Percentiles rank a stretch among this genome's conserved stretches.
Conservation (phyloP, 2,888 invertebrate species). For the Amblyjoppa fuscipennis region DNA sequence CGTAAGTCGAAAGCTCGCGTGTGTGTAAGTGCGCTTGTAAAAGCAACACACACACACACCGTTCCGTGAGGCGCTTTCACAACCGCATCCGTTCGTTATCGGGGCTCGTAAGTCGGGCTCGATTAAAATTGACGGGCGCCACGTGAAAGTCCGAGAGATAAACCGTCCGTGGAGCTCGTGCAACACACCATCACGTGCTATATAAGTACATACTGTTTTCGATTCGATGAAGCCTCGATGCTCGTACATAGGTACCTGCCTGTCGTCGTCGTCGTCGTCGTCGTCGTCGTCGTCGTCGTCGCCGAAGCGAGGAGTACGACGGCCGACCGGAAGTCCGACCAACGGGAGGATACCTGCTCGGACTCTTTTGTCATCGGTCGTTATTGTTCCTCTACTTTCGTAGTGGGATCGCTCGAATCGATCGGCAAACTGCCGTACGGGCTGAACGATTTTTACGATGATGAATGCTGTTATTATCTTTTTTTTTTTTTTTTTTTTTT, state of each 20-base stretch:
- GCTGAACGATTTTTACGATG: not conserved
- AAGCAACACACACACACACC: conserved; percentile 21
- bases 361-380: not conserved
- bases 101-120: conserved; percentile 64
- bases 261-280: not conserved
- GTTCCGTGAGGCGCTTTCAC: conserved; percentile 62
- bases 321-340: conserved; percentile 35
- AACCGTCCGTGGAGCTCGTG: conserved; percentile 51
- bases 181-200: conserved; percentile 29
- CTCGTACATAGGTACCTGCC: conserved; percentile 7
- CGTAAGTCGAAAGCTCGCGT: conserved; percentile 6
- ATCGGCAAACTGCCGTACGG: not conserved
- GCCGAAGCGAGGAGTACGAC: not conserved
- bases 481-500: not conserved
- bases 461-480: not conserved
- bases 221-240: conserved; percentile 13
- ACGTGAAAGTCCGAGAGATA: conserved; percentile 67
- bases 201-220: conserved; percentile 24
- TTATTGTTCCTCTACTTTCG: not conserved
- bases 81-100: conserved; percentile 69
- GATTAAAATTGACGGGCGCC: conserved; percentile 69
- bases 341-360: conserved; percentile 28
- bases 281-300: too few species aligned
- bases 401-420: not conserved
- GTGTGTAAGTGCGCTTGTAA: conserved; percentile 45